These are phyloP conservation scores for Zapus hudsonius DNA, from an alignment of 2,113 vertebrate genomes.

Conservation along the genomic window DNA sequence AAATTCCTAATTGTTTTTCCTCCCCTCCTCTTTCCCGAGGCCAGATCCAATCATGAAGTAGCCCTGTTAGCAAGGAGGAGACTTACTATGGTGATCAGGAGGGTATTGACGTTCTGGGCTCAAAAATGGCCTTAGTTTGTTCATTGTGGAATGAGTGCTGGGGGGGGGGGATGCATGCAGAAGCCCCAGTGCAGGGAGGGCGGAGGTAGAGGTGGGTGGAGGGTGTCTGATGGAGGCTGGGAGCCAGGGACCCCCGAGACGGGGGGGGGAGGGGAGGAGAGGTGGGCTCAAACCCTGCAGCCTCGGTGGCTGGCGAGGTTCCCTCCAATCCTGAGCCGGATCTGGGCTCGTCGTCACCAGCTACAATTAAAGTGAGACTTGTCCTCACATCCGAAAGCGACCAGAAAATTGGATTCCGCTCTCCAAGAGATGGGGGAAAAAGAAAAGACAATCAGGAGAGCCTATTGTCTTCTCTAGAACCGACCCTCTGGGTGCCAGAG, in stretches of 20 bases:
- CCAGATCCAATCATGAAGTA: too few species aligned
- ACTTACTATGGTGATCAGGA: too few species aligned
- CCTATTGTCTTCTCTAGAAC: not conserved
- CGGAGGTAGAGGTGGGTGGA: too few species aligned
- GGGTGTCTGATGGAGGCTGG: not conserved
- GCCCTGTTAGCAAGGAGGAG: too few species aligned
- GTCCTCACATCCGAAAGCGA: not conserved
- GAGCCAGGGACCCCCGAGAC: not conserved
- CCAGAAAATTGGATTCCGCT: not conserved
- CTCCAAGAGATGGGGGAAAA: not conserved
- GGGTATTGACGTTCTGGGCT: too few species aligned
- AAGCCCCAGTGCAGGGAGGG: too few species aligned
- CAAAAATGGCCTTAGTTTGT: too few species aligned
- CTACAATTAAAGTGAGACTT: not conserved
- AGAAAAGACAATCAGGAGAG: not conserved
- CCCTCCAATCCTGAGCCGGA: not conserved
- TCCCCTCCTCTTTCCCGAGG: not conserved
- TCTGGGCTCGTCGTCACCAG: not conserved
- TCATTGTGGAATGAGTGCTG: too few species aligned
- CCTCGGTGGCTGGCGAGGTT: not conserved
- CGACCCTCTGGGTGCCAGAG: fast-evolving
- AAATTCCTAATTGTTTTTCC: not conserved
- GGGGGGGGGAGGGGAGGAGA: not conserved
- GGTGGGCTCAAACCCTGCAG: not conserved
- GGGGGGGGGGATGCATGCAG: too few species aligned